phyloP scores from a whole-genome alignment of 2,113 vertebrate genomes.

The Chloroceryle aenea region DNA sequence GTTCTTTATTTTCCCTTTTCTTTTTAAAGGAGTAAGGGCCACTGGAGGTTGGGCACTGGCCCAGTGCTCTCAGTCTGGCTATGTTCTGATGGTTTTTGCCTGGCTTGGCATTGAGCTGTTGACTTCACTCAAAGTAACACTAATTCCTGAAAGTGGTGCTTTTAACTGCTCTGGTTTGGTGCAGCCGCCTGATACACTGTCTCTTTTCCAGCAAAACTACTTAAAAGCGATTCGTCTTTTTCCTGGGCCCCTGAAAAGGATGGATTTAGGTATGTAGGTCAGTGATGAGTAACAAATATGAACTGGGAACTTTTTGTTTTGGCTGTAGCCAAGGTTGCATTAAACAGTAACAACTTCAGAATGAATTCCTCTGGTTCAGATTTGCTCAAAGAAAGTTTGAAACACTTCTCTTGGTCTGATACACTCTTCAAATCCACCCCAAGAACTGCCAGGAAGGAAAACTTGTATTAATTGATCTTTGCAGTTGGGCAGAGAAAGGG shows the following conservation, averaged over 20 bases:
- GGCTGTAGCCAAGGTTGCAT: neutral
- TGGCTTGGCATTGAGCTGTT: rapidly evolving
- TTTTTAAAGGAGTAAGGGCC: neutral
- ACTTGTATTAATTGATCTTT: neutral
- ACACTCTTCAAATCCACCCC: neutral
- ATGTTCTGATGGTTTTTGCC: neutral
- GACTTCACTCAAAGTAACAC: neutral
- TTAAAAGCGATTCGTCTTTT: conserved; percentile 78
- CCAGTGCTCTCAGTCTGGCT: neutral
- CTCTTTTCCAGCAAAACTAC: conserved; percentile 71
- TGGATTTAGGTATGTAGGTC: conserved; percentile 74
- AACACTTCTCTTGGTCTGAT: neutral
- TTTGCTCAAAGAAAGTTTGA: neutral
- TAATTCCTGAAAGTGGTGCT: neutral
- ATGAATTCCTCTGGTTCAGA: neutral
- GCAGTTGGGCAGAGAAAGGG: neutral
- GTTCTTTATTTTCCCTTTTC: neutral
- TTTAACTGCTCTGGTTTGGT: rapidly evolving
- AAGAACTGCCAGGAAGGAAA: neutral
- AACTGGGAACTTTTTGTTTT: neutral
- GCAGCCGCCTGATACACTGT: rapidly evolving
- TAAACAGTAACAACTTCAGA: neutral
- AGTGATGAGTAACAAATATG: rapidly evolving
- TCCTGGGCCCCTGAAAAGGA: conserved; percentile 77
- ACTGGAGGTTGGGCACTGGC: neutral